A percentile compares a stretch with the other conserved stretches of the same genome.
Evolutionary conservation across 2,888 invertebrate species (phyloP).

Genomic region (Eulithis testata): DNA sequence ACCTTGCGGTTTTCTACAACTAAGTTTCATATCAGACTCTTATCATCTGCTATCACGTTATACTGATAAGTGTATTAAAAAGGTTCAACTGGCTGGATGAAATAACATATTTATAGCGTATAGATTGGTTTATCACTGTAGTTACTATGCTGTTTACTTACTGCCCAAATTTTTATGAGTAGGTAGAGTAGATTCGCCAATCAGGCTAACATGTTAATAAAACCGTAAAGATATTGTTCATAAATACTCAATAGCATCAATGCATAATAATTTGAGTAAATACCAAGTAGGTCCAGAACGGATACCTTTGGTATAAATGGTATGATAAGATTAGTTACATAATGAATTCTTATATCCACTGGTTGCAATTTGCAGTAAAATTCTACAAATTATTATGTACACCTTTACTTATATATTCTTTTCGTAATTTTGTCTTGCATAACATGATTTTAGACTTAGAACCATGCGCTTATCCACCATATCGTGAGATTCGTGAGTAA

Average conservation of each 20-base stretch:
- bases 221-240: neutral
- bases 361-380: neutral
- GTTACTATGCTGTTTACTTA: constrained; percentile 9
- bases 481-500: too few relatives aligned
- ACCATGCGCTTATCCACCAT: neutral
- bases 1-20: constrained; percentile 9
- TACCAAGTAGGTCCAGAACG: neutral
- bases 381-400: neutral
- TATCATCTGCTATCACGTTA: constrained; percentile 29
- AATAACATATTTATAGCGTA: constrained; percentile 16
- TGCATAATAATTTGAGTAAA: neutral
- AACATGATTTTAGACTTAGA: constrained; percentile 1
- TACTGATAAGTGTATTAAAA: constrained; percentile 17
- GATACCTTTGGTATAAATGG: too few relatives aligned
- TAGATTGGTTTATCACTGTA: neutral
- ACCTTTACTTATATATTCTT: constrained; percentile 1
- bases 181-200: neutral
- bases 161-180: neutral
- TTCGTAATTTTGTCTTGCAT: constrained; percentile 2
- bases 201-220: constrained; percentile 1
- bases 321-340: too few relatives aligned
- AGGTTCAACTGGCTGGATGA: constrained; percentile 11
- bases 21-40: constrained; percentile 12
- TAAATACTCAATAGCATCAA: neutral
- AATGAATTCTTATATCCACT: too few relatives aligned